A percentile compares a stretch with the other conserved stretches of the same genome.
Conservation (phyloP, 1,140 invertebrate genomes). For the Hyposmocoma kahamanoa region DNA sequence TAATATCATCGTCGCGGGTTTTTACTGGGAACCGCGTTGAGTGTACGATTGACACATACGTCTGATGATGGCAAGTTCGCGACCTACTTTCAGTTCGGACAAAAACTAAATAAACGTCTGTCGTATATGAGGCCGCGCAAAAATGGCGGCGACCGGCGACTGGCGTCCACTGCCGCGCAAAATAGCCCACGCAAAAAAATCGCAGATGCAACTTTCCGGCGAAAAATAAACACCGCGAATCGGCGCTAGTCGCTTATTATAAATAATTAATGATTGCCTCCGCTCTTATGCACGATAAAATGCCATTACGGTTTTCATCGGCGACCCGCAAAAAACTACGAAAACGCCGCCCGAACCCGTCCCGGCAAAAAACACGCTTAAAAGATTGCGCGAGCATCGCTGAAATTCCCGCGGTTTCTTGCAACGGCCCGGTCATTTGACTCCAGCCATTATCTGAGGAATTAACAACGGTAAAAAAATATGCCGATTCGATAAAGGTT, state of each 20-base stretch:
- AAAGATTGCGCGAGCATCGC: slow-evolving; percentile 63
- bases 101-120: neutral
- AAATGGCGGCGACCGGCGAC: slow-evolving; percentile 18
- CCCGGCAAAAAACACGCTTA: slow-evolving; percentile 56
- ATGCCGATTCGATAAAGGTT: slow-evolving; percentile 54
- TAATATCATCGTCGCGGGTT: no score
- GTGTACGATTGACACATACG: neutral
- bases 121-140: neutral
- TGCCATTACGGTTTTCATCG: slow-evolving; percentile 71
- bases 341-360: slow-evolving; percentile 47
- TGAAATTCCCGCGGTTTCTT: slow-evolving; percentile 65
- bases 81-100: neutral
- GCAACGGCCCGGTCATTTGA: slow-evolving; percentile 58
- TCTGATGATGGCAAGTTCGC: neutral
- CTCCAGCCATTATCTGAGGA: slow-evolving; percentile 66
- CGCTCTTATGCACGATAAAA: slow-evolving; percentile 70
- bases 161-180: slow-evolving; percentile 7
- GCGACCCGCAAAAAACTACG: slow-evolving; percentile 55
- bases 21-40: neutral
- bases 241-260: slow-evolving; percentile 59
- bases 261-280: slow-evolving; percentile 71
- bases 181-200: neutral
- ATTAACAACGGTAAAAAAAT: slow-evolving; percentile 65
- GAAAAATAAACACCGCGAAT: slow-evolving; percentile 21
- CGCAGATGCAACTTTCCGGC: neutral